A percentile compares a stretch with the other conserved stretches of the same genome.
Evolutionary conservation across 2,797 vertebrate genomes (phyloP).

Genomic region (Scarus forsteni): DNA sequence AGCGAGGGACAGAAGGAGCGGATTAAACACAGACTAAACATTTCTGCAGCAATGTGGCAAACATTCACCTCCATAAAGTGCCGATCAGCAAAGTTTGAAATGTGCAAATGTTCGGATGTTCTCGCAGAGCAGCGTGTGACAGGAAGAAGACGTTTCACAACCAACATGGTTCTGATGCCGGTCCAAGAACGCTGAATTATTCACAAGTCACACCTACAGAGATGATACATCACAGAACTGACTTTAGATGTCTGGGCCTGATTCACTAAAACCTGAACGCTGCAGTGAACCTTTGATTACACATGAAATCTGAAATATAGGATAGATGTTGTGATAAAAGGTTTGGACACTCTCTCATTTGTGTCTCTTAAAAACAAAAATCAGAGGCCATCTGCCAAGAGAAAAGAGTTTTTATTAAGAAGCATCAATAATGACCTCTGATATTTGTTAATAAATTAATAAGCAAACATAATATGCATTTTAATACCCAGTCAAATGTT

Average conservation of each 20-base stretch:
- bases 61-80: constrained; percentile 31
- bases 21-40: constrained; percentile 69
- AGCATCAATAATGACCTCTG: no score
- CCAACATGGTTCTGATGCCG: accelerated
- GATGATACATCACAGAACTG: neutral
- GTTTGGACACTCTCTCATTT: no score
- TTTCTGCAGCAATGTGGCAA: constrained; percentile 38
- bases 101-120: neutral
- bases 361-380: no score
- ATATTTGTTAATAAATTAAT: no score
- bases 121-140: neutral
- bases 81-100: constrained; percentile 21
- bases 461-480: no score
- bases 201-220: neutral
- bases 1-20: constrained; percentile 52
- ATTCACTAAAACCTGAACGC: neutral
- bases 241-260: neutral
- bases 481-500: no score
- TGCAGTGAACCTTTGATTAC: neutral
- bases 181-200: neutral
- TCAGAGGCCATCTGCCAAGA: no score
- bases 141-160: neutral
- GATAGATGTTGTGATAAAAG: no score
- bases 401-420: no score
- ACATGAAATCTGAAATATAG: neutral